These are phyloP conservation scores for Melospiza georgiana DNA, from an alignment of 2,113 vertebrate species.

Conservation along the genomic window DNA sequence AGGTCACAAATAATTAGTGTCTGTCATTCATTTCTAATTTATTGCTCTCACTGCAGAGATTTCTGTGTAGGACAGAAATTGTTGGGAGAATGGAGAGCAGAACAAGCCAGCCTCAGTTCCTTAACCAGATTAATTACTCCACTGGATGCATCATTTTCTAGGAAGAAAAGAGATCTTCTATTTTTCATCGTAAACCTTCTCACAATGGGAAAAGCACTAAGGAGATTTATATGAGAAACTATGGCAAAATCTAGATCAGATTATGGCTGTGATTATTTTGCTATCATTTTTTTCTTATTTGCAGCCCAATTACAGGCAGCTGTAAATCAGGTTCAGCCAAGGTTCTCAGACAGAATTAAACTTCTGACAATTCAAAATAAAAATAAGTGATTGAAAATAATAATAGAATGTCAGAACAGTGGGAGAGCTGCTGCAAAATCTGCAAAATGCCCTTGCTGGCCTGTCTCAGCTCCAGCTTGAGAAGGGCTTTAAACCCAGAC, in stretches of 20 bases:
- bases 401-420: not conserved
- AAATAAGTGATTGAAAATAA: not conserved
- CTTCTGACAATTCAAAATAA: not conserved
- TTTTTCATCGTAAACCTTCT: slow-evolving; percentile 33
- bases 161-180: slow-evolving; percentile 1
- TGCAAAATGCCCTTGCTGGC: not conserved
- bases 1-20: slow-evolving; percentile 58
- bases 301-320: not conserved
- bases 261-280: not conserved
- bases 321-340: slow-evolving; percentile 13
- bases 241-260: not conserved
- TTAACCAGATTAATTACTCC: slow-evolving; percentile 49
- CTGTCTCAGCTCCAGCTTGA: not conserved
- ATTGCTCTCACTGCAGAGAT: slow-evolving; percentile 34
- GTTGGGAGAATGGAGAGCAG: not conserved
- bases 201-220: slow-evolving; percentile 13
- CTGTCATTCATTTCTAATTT: slow-evolving; percentile 28
- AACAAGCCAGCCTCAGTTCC: not conserved
- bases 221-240: slow-evolving; percentile 24
- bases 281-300: not conserved
- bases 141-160: slow-evolving; percentile 28
- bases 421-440: not conserved
- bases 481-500: not conserved
- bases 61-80: slow-evolving; percentile 13
- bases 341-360: not conserved